phyloP scores from a whole-genome alignment of 2,113 vertebrate genomes.

The Neogobius melanostomus region DNA sequence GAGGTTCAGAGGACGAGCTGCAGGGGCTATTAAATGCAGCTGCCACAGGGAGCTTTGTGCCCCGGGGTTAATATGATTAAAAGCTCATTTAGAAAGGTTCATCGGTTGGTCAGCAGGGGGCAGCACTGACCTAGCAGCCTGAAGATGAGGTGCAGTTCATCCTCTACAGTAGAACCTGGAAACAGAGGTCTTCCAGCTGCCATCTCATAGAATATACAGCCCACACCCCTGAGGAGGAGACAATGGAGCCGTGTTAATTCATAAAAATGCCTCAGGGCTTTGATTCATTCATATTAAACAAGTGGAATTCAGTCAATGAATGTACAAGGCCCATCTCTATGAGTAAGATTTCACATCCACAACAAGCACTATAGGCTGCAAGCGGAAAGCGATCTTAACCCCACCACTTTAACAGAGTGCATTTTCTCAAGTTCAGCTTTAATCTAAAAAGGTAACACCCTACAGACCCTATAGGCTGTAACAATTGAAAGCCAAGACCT shows the following conservation, averaged over 20 bases:
- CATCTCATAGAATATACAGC: constrained; percentile 98
- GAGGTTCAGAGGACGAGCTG: constrained; percentile 46
- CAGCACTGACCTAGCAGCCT: constrained; percentile 87
- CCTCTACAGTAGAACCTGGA: constrained; percentile 94
- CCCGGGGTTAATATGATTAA: constrained; percentile 52
- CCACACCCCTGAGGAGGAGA: constrained; percentile 83
- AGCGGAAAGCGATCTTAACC: too few relatives aligned
- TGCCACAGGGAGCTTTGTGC: constrained; percentile 30
- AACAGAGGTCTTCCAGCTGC: constrained; percentile 94
- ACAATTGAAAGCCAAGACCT: too few relatives aligned
- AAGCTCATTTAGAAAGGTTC: constrained; percentile 26
- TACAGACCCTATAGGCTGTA: too few relatives aligned
- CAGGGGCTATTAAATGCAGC: constrained; percentile 34
- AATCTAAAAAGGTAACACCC: too few relatives aligned
- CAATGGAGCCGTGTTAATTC: constrained; percentile 14
- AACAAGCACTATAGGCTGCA: too few relatives aligned
- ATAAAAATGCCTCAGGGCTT: not conserved
- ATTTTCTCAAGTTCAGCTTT: too few relatives aligned
- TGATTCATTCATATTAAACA: constrained; percentile 7
- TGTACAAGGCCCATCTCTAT: not conserved
- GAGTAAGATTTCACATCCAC: too few relatives aligned
- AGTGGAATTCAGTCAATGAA: not conserved
- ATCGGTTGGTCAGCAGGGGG: constrained; percentile 52
- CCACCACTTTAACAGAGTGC: too few relatives aligned
- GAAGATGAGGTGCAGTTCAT: constrained; percentile 95